These are phyloP conservation scores for Meta bourneti DNA, from an alignment of 2,888 invertebrate genomes.

Conservation along the genomic window DNA sequence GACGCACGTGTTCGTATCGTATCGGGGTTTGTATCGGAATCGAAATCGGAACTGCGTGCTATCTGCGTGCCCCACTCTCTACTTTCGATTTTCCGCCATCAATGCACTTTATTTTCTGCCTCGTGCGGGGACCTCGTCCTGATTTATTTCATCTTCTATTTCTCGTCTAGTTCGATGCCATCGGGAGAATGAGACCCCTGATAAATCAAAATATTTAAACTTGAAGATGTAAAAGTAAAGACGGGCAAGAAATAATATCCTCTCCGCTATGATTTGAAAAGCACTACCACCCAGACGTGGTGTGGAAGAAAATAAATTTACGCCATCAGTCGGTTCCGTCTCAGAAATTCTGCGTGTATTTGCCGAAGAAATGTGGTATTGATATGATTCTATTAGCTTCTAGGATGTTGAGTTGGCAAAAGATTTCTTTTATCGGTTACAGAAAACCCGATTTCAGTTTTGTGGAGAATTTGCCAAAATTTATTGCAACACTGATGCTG, in stretches of 20 bases:
- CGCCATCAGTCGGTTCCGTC: not conserved
- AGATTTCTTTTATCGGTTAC: too few species aligned
- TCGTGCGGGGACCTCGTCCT: not conserved
- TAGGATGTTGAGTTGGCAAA: not conserved
- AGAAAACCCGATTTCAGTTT: too few species aligned
- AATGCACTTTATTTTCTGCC: constrained; percentile 32
- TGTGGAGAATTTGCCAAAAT: too few species aligned
- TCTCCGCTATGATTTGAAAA: not conserved
- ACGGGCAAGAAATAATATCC: too few species aligned
- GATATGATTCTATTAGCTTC: not conserved
- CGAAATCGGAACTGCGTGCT: constrained; percentile 57
- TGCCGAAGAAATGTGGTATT: not conserved
- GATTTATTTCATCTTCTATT: constrained; percentile 46
- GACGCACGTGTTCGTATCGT: constrained; percentile 33
- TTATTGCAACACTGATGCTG: too few species aligned
- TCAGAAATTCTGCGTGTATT: not conserved
- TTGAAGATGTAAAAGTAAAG: constrained; percentile 35
- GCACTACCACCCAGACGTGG: not conserved
- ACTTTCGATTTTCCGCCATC: constrained; percentile 41
- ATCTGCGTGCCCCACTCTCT: constrained; percentile 25
- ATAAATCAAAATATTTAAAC: constrained; percentile 61
- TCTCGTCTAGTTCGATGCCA: not conserved
- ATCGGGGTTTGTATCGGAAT: constrained; percentile 43
- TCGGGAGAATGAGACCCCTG: constrained; percentile 1
- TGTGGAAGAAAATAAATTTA: not conserved